A percentile compares a stretch with the other conserved stretches of the same genome.
Conservation (phyloP, 2,888 invertebrate species). For the Ligdia adustata region DNA sequence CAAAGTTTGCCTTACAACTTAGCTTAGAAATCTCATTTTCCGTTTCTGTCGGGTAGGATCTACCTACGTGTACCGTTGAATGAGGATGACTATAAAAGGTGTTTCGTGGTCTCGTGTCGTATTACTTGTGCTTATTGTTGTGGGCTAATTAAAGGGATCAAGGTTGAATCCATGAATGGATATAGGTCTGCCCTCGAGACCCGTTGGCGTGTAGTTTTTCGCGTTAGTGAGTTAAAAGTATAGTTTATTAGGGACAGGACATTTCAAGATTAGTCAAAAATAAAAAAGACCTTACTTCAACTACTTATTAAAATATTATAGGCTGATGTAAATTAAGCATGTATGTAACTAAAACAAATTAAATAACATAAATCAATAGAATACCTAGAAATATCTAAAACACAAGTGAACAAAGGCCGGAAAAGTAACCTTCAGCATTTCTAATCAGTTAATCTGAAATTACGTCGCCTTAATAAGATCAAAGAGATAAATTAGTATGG, state of each 20-base stretch:
- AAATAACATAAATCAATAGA: slow-evolving; percentile 6
- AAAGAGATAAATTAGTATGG: too few species aligned
- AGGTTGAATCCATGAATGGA: slow-evolving; percentile 31
- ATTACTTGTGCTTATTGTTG: slow-evolving; percentile 31
- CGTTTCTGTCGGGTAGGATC: slow-evolving; percentile 21
- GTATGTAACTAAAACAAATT: too few species aligned
- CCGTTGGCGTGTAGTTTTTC: slow-evolving; percentile 23
- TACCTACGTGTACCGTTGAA: slow-evolving; percentile 3
- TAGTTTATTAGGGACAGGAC: too few species aligned
- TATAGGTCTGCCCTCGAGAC: slow-evolving; percentile 23
- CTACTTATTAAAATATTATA: too few species aligned
- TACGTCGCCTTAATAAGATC: slow-evolving; percentile 18
- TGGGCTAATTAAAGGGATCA: slow-evolving; percentile 32
- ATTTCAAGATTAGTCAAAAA: too few species aligned
- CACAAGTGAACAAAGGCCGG: slow-evolving; percentile 16
- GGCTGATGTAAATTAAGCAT: too few species aligned
- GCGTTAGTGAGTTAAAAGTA: neutral
- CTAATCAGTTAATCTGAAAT: slow-evolving; percentile 29
- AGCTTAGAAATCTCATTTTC: slow-evolving; percentile 32
- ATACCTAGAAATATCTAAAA: slow-evolving; percentile 14
- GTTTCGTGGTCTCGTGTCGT: slow-evolving; percentile 16
- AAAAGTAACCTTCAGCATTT: slow-evolving; percentile 24
- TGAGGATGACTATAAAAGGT: slow-evolving; percentile 22
- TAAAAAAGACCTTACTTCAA: too few species aligned
- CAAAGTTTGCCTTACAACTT: slow-evolving; percentile 11